These are phyloP conservation scores for Drosophila athabasca DNA, from an alignment of 1,140 invertebrate species.

Conservation along the genomic window DNA sequence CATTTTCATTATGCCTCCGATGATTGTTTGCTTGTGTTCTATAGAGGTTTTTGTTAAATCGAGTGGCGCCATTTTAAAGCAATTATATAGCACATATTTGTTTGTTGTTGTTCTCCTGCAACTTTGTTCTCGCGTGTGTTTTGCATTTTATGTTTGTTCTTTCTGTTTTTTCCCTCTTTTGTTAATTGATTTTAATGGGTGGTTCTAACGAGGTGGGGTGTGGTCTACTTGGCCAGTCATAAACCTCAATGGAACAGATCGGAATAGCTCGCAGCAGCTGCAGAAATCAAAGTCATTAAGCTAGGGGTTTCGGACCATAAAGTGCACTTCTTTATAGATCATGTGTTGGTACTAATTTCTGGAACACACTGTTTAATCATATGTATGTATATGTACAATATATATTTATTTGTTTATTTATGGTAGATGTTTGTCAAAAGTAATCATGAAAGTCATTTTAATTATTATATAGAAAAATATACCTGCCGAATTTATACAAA, in stretches of 20 bases:
- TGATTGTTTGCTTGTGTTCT: slow-evolving; percentile 18
- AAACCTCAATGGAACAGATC: slow-evolving; percentile 38
- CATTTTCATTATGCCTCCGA: slow-evolving; percentile 28
- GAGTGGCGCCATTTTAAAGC: slow-evolving; percentile 67
- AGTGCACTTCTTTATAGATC: slow-evolving; percentile 27
- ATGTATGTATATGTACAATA: too few relatives aligned
- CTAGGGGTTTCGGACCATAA: slow-evolving; percentile 17
- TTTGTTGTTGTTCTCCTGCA: slow-evolving; percentile 8
- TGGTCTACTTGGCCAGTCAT: slow-evolving; percentile 38
- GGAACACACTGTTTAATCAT: too few relatives aligned
- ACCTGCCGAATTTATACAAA: too few relatives aligned
- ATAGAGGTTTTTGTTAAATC: slow-evolving; percentile 52
- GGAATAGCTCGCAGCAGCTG: slow-evolving; percentile 27
- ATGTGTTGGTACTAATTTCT: too few relatives aligned
- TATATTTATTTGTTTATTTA: too few relatives aligned
- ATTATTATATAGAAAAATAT: too few relatives aligned
- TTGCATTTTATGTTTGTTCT: slow-evolving; percentile 26
- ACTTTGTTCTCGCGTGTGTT: slow-evolving; percentile 25
- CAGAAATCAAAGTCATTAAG: slow-evolving; percentile 44
- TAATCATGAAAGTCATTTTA: too few relatives aligned
- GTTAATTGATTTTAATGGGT: slow-evolving; percentile 59
- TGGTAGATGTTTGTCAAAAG: too few relatives aligned
- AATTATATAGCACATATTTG: slow-evolving; percentile 46
- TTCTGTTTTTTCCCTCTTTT: not conserved
- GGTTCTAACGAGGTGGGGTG: slow-evolving; percentile 36